These are phyloP conservation scores for Nerophis lumbriciformis DNA, from an alignment of 2,113 vertebrate species.

Conservation along the genomic window DNA sequence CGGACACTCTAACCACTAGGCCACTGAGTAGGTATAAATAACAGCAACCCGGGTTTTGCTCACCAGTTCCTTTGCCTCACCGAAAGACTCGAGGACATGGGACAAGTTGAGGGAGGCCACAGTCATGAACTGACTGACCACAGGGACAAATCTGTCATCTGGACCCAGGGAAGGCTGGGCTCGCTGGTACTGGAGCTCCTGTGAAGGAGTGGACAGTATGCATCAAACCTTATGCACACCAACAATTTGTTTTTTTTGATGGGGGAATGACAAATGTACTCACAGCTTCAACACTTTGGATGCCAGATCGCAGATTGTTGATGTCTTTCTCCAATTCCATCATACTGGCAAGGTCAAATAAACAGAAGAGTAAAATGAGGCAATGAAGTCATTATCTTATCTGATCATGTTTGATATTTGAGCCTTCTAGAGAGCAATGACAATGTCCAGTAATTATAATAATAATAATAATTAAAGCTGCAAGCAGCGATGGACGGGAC, in stretches of 20 bases:
- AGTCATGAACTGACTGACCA: constrained; percentile 51
- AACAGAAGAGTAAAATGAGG: neutral
- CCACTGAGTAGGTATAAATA: neutral
- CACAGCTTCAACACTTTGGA: constrained; percentile 45
- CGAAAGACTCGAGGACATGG: constrained; percentile 45
- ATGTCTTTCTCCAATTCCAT: constrained; percentile 56
- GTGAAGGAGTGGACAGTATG: neutral
- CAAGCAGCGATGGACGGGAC: too few relatives aligned
- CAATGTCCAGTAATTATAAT: too few relatives aligned
- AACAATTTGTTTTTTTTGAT: too few relatives aligned
- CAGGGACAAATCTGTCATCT: constrained; percentile 42
- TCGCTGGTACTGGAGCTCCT: constrained; percentile 55
- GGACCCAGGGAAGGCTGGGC: constrained; percentile 15
- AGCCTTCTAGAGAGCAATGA: too few relatives aligned
- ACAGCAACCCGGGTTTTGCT: neutral
- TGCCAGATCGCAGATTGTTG: constrained; percentile 35
- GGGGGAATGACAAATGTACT: constrained; percentile 6
- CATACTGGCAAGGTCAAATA: constrained; percentile 35
- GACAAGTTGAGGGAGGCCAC: constrained; percentile 55
- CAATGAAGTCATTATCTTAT: neutral
- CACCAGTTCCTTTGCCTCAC: constrained; percentile 53
- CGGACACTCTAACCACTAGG: too few relatives aligned
- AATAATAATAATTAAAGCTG: too few relatives aligned
- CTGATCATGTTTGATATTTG: too few relatives aligned
- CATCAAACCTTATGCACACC: too few relatives aligned